Evolutionary conservation across 1,140 invertebrate species (phyloP).

Genomic region (Calephelis virginiensis): DNA sequence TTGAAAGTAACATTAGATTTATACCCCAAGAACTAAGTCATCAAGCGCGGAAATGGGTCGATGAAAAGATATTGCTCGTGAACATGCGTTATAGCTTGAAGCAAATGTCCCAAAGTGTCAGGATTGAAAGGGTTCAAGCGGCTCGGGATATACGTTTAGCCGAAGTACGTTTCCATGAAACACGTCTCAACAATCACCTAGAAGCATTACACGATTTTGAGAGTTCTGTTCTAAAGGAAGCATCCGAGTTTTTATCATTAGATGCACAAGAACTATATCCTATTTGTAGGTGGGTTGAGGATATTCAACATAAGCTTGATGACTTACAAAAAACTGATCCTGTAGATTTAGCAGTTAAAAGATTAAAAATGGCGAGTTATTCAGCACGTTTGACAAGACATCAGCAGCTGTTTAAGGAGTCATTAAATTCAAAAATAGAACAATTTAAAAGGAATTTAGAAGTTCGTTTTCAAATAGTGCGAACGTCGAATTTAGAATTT

Average conservation of each 20-base stretch:
- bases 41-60: slow-evolving; percentile 49
- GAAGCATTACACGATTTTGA: slow-evolving; percentile 48
- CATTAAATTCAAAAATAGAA: slow-evolving; percentile 38
- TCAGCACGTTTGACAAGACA: slow-evolving; percentile 44
- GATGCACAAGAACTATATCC: slow-evolving; percentile 57
- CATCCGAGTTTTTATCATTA: slow-evolving; percentile 39
- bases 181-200: slow-evolving; percentile 49
- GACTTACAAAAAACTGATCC: slow-evolving; percentile 31
- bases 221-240: slow-evolving; percentile 41
- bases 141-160: slow-evolving; percentile 44
- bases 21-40: slow-evolving; percentile 43
- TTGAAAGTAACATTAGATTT: slow-evolving; percentile 41
- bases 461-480: slow-evolving; percentile 42
- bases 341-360: slow-evolving; percentile 46
- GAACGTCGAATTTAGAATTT: slow-evolving; percentile 51
- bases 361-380: slow-evolving; percentile 61
- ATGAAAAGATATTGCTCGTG: slow-evolving; percentile 41
- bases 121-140: slow-evolving; percentile 47
- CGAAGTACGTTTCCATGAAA: slow-evolving; percentile 48
- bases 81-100: slow-evolving; percentile 57
- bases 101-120: slow-evolving; percentile 47
- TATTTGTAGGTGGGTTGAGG: slow-evolving; percentile 40
- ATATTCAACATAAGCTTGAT: slow-evolving; percentile 43
- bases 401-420: slow-evolving; percentile 46
- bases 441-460: slow-evolving; percentile 43